Conservation (phyloP, 35 echinoderm and acorn worm species). For the Hemicentrotus pulcherrimus region DNA sequence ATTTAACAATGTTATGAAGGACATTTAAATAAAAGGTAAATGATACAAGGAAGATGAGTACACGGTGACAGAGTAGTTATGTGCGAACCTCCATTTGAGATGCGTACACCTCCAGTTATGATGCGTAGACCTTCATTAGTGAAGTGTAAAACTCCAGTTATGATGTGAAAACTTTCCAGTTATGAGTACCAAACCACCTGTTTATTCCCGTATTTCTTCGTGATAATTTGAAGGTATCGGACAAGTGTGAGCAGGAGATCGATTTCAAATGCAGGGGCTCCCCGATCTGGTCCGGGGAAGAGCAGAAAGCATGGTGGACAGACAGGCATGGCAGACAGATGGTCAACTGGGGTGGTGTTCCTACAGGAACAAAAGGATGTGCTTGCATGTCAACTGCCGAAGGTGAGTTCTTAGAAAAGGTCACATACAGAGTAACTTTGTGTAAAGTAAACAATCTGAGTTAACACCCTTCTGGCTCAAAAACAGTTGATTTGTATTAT, state of each 20-base stretch:
- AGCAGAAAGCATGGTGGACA: neutral
- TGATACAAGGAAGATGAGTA: no score
- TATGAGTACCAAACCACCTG: no score
- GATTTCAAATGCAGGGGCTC: neutral
- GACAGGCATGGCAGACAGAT: neutral
- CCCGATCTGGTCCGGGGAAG: neutral
- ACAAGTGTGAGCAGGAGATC: neutral
- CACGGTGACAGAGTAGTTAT: no score
- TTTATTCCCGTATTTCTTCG: neutral
- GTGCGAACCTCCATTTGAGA: no score
- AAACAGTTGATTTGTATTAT: no score
- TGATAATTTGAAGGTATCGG: neutral
- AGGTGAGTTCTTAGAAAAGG: neutral
- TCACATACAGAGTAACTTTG: no score
- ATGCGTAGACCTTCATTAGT: neutral
- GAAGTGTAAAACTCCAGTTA: neutral
- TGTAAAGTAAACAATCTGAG: no score
- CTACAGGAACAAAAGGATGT: neutral
- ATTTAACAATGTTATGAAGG: no score
- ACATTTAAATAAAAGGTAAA: no score
- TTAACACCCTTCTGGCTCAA: no score
- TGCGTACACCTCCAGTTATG: no score
- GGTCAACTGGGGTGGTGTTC: conserved; percentile 25
- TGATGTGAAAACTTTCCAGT: neutral
- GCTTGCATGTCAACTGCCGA: neutral